Percentiles rank a stretch among this genome's conserved stretches.
These are phyloP conservation scores for Fissipunctia ypsillon DNA, from an alignment of 2,888 invertebrate species.

Conservation along the genomic window DNA sequence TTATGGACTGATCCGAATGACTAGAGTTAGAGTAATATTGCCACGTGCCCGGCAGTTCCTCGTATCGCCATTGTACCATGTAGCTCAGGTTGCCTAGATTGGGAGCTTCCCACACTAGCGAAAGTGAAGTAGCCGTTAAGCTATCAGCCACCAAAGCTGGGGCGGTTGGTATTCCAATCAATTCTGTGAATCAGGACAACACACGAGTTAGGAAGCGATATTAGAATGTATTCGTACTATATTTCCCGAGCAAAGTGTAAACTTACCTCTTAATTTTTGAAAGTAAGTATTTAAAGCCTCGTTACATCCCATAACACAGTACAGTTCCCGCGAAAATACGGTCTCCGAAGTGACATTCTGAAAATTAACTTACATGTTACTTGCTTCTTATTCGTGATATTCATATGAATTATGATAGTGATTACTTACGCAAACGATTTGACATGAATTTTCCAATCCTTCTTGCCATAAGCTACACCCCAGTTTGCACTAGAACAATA, in stretches of 20 bases:
- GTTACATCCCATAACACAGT: constrained; percentile 96
- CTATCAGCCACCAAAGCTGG: constrained; percentile 95
- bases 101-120: constrained; percentile 94
- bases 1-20: constrained; percentile 92
- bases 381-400: background rate
- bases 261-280: constrained; percentile 92
- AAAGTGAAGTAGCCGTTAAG: constrained; percentile 94
- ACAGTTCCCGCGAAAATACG: constrained; percentile 92
- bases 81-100: constrained; percentile 90
- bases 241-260: background rate
- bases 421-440: constrained; percentile 95
- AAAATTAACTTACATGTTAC: constrained; percentile 58
- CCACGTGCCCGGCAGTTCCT: constrained; percentile 93
- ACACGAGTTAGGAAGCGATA: background rate
- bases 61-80: constrained; percentile 94
- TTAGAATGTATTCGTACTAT: background rate
- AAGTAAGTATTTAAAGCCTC: constrained; percentile 94
- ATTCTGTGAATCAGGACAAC: constrained; percentile 78
- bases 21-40: constrained; percentile 94
- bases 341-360: constrained; percentile 93
- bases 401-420: constrained; percentile 26
- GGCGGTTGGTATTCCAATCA: constrained; percentile 93
- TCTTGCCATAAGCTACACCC: constrained; percentile 95
- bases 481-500: constrained; percentile 93
- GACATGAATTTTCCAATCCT: constrained; percentile 94